phyloP scores from a whole-genome alignment of 2,113 vertebrate genomes.

The Nasalis larvatus region DNA sequence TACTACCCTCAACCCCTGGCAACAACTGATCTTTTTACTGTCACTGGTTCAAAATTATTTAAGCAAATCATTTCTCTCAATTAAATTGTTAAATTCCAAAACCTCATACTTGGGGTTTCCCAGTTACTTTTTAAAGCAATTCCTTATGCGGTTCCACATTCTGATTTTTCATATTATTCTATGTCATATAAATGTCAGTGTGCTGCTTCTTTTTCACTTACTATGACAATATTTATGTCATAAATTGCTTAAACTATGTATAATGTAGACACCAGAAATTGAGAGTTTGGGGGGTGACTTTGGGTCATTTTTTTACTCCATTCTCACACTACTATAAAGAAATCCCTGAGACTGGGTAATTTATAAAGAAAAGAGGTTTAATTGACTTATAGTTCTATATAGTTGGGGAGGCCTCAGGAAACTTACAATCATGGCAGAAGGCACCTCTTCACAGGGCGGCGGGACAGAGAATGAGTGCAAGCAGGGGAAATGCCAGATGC shows the following conservation, averaged over 20 bases:
- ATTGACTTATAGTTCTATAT: no score
- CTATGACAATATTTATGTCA: slow-evolving; percentile 6
- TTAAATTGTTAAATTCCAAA: slow-evolving; percentile 25
- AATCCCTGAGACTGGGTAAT: no score
- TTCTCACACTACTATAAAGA: no score
- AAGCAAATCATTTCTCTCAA: slow-evolving; percentile 57
- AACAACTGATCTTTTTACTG: neutral
- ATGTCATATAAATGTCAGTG: neutral
- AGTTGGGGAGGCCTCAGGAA: no score
- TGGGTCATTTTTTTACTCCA: neutral
- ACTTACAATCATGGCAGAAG: no score
- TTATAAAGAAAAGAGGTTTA: no score
- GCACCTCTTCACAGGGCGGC: no score
- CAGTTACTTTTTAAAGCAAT: neutral
- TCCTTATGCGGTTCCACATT: neutral
- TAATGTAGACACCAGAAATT: neutral
- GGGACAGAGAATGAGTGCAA: no score
- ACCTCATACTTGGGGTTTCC: neutral
- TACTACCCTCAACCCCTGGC: neutral
- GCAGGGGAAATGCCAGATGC: no score
- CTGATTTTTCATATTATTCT: slow-evolving; percentile 24
- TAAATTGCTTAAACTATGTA: neutral
- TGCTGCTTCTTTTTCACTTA: slow-evolving; percentile 33
- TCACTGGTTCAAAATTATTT: neutral
- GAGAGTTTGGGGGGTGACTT: neutral